phyloP scores from a whole-genome alignment of 53 echinoderm and acorn worm genomes.

The Henricia sp. region DNA sequence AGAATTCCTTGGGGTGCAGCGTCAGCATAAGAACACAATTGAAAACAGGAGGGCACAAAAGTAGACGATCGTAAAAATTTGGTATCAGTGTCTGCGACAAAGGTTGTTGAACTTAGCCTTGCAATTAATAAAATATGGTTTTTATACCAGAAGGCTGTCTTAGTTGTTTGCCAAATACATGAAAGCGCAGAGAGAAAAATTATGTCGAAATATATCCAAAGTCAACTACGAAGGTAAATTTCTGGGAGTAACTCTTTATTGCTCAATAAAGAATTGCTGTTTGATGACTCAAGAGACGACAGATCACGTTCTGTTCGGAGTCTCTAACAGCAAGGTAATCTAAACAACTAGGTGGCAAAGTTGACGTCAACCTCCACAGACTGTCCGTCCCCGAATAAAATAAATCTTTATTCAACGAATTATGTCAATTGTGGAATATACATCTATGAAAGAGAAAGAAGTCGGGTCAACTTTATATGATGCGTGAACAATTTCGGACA shows the following conservation, averaged over 20 bases:
- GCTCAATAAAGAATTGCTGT: conserved; percentile 4
- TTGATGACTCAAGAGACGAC: conserved; percentile 18
- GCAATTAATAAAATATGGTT: too few relatives aligned
- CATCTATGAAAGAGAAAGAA: too few relatives aligned
- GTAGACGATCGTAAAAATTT: too few relatives aligned
- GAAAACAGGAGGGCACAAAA: conserved; percentile 22
- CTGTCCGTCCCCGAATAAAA: conserved; percentile 6
- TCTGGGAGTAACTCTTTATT: conserved; percentile 7
- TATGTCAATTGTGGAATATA: conserved; percentile 24
- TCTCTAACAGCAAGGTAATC: conserved; percentile 26
- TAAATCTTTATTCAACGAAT: conserved; percentile 20
- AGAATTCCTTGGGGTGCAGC: conserved; percentile 24
- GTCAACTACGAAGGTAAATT: conserved; percentile 12
- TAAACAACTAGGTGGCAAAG: conserved; percentile 43
- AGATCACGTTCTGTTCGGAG: conserved; percentile 8
- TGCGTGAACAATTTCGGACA: too few relatives aligned
- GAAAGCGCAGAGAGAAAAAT: too few relatives aligned
- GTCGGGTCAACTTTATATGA: too few relatives aligned
- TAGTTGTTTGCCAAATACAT: too few relatives aligned
- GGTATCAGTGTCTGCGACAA: too few relatives aligned
- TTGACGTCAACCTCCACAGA: conserved; percentile 31
- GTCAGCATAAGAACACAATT: background rate
- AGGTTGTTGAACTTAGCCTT: too few relatives aligned
- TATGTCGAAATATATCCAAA: too few relatives aligned
- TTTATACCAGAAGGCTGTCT: too few relatives aligned